These are phyloP conservation scores for Trachelus tabidus DNA, from an alignment of 2,888 invertebrate genomes.

Conservation along the genomic window DNA sequence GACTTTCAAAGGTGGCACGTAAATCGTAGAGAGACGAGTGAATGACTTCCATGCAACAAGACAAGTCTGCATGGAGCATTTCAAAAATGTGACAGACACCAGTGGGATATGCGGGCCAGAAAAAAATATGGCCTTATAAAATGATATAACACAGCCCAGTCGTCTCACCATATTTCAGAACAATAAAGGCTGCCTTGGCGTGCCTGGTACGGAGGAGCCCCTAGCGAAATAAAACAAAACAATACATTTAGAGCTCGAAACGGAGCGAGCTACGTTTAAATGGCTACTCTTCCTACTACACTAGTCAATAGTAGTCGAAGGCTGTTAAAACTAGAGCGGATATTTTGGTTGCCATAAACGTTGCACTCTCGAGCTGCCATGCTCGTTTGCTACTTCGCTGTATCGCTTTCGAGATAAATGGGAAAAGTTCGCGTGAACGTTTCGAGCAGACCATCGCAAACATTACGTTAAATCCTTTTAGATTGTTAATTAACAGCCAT, in stretches of 20 bases:
- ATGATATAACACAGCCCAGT: conserved; percentile 9
- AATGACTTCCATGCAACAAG: neutral
- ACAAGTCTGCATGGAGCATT: neutral
- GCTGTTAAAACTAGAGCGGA: conserved; percentile 55
- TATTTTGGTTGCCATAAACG: conserved; percentile 45
- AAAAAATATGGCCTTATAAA: conserved; percentile 16
- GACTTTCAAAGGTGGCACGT: neutral
- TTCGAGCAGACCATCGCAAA: conserved; percentile 22
- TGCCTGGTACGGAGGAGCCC: conserved; percentile 50
- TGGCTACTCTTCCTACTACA: conserved; percentile 10
- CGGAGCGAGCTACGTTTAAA: conserved; percentile 35
- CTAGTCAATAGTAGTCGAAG: conserved; percentile 35
- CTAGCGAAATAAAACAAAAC: conserved; percentile 55
- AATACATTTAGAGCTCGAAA: conserved; percentile 45
- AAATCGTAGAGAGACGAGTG: neutral
- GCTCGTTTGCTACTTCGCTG: conserved; percentile 38
- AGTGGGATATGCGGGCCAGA: neutral
- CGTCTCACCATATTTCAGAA: conserved; percentile 41
- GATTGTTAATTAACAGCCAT: neutral
- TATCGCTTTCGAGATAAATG: conserved; percentile 48
- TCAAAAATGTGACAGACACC: neutral
- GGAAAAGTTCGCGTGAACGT: conserved; percentile 49
- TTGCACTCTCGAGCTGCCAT: conserved; percentile 38
- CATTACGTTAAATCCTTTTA: neutral
- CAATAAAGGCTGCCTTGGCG: conserved; percentile 42